These are phyloP conservation scores for Mythimna vitellina DNA, from an alignment of 2,888 invertebrate genomes.

Conservation along the genomic window DNA sequence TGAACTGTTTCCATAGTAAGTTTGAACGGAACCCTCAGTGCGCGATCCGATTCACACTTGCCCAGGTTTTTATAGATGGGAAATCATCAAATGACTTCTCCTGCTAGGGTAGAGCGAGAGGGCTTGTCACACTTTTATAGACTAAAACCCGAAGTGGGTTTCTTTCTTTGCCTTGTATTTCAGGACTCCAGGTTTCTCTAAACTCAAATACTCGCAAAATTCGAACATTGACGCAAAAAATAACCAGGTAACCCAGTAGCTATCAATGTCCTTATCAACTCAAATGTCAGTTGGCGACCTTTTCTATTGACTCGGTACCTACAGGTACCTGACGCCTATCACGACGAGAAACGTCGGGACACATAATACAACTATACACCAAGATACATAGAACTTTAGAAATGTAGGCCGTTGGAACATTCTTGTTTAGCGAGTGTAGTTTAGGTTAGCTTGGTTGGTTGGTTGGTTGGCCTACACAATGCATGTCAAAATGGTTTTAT, in stretches of 20 bases:
- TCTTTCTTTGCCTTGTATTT: too few relatives aligned
- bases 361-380: conserved; percentile 41
- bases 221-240: conserved; percentile 1
- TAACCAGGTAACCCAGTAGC: conserved; percentile 4
- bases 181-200: too few relatives aligned
- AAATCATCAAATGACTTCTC: too few relatives aligned
- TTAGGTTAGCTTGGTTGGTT: conserved; percentile 28
- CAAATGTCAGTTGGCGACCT: conserved; percentile 55
- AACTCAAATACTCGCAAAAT: too few relatives aligned
- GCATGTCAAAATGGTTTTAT: conserved; percentile 54
- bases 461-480: conserved; percentile 52
- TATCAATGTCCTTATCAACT: conserved; percentile 43
- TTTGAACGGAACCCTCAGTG: too few relatives aligned
- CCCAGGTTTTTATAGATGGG: too few relatives aligned
- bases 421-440: neutral
- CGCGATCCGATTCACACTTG: too few relatives aligned
- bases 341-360: conserved; percentile 23
- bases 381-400: conserved; percentile 20
- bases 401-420: conserved; percentile 8
- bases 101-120: too few relatives aligned
- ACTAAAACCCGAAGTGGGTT: too few relatives aligned
- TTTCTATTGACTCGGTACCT: conserved; percentile 25
- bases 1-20: too few relatives aligned
- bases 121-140: too few relatives aligned
- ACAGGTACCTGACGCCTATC: conserved; percentile 23